Evolutionary conservation across 2,888 invertebrate species (phyloP), one percentile per base, ranked within the genome.

Genomic region (Thysanoteuthis rhombus): DNA sequence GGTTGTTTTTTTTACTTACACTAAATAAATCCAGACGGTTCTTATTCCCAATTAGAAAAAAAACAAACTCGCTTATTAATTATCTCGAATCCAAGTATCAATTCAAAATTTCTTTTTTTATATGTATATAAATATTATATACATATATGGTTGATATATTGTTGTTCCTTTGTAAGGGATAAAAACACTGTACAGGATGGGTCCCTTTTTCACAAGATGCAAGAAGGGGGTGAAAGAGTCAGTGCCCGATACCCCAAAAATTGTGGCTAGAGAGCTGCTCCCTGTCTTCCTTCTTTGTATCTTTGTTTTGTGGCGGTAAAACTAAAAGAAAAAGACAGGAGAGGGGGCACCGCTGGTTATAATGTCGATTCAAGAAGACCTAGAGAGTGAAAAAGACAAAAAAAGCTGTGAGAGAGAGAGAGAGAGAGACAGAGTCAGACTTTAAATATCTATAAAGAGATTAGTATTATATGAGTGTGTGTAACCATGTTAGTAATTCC

Each of bases 401-500:
- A n/a, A 25, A 3, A n/a, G 36, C 8, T 22, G 36, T n/a, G n/a
- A 75, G n/a, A 75, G 19, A 19, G 75, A 75, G 16, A 75, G 75
- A 16, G 5, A 36, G 19, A 36, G 12, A 75, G 36, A 36, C 0
- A 16, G 36, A 75, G 16, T 16, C 16, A 75, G 75, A 75, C 75
- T n/a, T n/a, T n/a, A 75, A 75, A 75, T 75, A 75, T 75, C 75
- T 75, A 75, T 75, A n/a, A 75, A 75, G 75, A 75, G 75, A n/a
- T 75, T 75, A 75, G 16, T n/a, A n/a, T 36, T 75, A 75, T n/a
- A n/a, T 3, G n/a, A 75, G 36, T 75, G 75, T n/a, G n/a, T 75
- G 75, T 75, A 75, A 52, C 95, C 95, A 96, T 95, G 95, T 92
- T 75, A 75, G 75, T n/a, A 75, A 75, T 75, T 75, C 75, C 75